Percentiles rank a stretch among this genome's conserved stretches.
phyloP scores from a whole-genome alignment of 1,140 invertebrate species.

The Drosophila truncata region DNA sequence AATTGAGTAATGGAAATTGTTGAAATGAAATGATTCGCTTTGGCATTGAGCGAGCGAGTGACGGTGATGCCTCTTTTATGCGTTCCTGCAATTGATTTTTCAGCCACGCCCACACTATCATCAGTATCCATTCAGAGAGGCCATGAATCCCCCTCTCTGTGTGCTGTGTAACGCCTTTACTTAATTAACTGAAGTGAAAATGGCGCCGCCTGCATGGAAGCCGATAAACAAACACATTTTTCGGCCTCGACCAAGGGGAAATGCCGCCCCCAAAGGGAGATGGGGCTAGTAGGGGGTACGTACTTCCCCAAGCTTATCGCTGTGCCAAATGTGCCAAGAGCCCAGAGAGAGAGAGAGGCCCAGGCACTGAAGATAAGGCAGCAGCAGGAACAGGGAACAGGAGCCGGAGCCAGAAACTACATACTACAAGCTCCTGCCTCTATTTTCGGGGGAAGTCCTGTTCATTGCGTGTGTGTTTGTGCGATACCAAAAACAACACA shows the following conservation, averaged over 20 bases:
- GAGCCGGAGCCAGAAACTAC: conserved; percentile 18
- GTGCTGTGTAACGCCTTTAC: conserved; percentile 59
- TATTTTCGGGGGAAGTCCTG: conserved; percentile 23
- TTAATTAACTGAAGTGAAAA: conserved; percentile 84
- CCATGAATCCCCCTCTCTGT: background rate
- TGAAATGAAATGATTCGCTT: conserved; percentile 76
- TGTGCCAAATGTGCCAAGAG: conserved; percentile 62
- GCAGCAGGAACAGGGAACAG: conserved; percentile 17
- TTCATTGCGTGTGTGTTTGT: conserved; percentile 38
- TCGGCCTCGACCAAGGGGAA: conserved; percentile 28
- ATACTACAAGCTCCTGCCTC: conserved; percentile 9
- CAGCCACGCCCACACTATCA: conserved; percentile 39
- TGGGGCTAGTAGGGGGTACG: conserved; percentile 18
- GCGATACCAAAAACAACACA: conserved; percentile 27
- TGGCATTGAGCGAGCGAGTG: conserved; percentile 31
- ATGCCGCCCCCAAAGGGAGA: background rate
- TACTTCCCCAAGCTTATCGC: conserved; percentile 55
- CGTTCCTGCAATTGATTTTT: conserved; percentile 49
- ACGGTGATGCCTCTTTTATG: conserved; percentile 56
- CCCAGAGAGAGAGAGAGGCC: conserved; percentile 57
- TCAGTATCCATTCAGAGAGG: conserved; percentile 14
- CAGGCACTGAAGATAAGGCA: conserved; percentile 40
- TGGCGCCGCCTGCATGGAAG: conserved; percentile 63
- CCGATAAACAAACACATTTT: conserved; percentile 77
- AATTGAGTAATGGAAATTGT: conserved; percentile 74